These are phyloP conservation scores for Tetrax tetrax DNA, from an alignment of 2,113 vertebrate species.

Conservation along the genomic window DNA sequence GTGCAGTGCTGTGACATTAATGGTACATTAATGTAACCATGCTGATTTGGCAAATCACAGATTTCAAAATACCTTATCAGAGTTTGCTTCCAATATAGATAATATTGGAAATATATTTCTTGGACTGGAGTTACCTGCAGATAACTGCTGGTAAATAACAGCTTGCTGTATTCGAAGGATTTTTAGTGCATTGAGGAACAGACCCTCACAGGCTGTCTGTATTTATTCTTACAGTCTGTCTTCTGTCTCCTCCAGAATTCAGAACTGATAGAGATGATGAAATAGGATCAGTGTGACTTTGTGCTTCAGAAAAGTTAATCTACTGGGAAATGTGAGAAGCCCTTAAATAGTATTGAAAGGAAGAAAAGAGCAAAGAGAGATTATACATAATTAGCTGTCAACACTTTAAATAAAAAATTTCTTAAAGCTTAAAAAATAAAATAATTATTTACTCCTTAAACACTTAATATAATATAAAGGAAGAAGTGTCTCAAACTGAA, in stretches of 20 bases:
- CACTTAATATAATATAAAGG: background rate
- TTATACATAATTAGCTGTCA: background rate
- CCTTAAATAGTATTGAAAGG: background rate
- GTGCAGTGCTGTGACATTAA: background rate
- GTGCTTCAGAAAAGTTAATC: background rate
- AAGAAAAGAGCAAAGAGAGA: background rate
- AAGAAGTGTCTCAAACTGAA: background rate
- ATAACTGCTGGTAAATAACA: background rate
- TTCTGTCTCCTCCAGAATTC: background rate
- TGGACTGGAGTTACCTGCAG: background rate
- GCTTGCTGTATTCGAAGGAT: background rate
- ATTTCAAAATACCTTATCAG: background rate
- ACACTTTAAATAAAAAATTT: background rate
- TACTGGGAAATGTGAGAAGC: background rate
- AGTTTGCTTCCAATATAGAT: background rate
- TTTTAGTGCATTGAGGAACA: background rate
- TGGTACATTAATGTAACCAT: background rate
- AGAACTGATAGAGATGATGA: background rate
- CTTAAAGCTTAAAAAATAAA: background rate
- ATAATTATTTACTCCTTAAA: background rate
- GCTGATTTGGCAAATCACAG: background rate
- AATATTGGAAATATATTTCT: background rate
- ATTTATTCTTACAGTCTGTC: background rate
- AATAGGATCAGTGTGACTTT: background rate
- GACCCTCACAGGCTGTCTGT: background rate